A percentile compares a stretch with the other conserved stretches of the same genome.
These are phyloP conservation scores for Synergus japonicus DNA, from an alignment of 2,888 invertebrate species.

Conservation along the genomic window DNA sequence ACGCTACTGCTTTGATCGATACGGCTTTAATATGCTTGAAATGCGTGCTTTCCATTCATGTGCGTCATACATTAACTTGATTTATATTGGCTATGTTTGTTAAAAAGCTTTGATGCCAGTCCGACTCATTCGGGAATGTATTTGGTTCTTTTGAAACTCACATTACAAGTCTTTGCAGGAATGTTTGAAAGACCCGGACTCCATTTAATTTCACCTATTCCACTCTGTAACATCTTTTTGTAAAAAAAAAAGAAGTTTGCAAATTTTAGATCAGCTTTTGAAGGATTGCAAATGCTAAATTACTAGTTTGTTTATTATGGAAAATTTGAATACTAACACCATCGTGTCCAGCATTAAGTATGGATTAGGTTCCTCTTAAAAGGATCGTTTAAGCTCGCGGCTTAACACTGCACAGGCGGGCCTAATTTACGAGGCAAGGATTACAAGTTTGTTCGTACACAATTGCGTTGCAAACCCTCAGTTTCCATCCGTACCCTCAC, in stretches of 20 bases:
- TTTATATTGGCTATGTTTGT: constrained; percentile 36
- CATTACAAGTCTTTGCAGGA: not conserved
- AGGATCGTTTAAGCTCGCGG: constrained; percentile 68
- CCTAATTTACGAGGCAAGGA: constrained; percentile 68
- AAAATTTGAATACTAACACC: constrained; percentile 52
- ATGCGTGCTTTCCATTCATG: constrained; percentile 27
- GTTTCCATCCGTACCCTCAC: constrained; percentile 40
- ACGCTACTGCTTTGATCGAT: constrained; percentile 37
- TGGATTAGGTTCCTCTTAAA: constrained; percentile 69
- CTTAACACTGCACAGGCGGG: constrained; percentile 59
- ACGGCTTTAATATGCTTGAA: constrained; percentile 34
- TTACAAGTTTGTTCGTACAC: constrained; percentile 64
- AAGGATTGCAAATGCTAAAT: not conserved
- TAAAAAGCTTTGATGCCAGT: constrained; percentile 33
- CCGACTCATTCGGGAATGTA: constrained; percentile 18
- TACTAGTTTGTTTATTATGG: constrained; percentile 5
- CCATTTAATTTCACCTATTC: not conserved
- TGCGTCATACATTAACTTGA: constrained; percentile 26
- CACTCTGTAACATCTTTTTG: not conserved
- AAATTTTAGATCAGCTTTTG: not conserved
- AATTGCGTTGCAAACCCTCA: constrained; percentile 52
- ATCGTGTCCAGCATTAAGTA: constrained; percentile 63
- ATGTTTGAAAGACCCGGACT: not conserved
- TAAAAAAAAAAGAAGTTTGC: not conserved
- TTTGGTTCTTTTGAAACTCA: constrained; percentile 6